A percentile compares a stretch with the other conserved stretches of the same genome.
These are phyloP conservation scores for Avahi laniger DNA, from an alignment of 2,797 vertebrate genomes.

Conservation along the genomic window DNA sequence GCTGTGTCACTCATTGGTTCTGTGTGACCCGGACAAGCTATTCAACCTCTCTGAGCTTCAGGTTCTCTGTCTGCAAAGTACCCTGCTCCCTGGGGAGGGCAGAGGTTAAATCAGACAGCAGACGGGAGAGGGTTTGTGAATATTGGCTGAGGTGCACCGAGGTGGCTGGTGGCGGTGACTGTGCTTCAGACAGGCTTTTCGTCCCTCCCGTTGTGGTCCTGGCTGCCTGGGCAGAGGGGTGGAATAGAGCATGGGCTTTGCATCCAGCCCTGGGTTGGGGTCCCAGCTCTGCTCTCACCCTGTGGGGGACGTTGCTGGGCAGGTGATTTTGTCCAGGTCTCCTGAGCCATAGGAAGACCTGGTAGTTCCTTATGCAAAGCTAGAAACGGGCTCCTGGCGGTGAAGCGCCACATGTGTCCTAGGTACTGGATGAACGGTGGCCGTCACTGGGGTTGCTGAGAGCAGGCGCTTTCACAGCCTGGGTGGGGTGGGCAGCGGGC, in stretches of 20 bases:
- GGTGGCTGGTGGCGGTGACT: background rate
- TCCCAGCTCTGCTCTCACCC: background rate
- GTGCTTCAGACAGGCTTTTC: background rate
- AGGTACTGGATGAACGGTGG: rapidly evolving
- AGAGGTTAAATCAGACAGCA: background rate
- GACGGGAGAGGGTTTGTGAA: background rate
- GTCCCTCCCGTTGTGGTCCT: background rate
- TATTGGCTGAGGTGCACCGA: rapidly evolving
- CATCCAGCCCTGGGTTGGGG: background rate
- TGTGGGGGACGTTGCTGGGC: background rate
- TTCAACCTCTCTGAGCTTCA: background rate
- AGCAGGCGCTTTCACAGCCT: background rate
- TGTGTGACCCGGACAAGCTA: background rate
- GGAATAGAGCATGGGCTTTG: rapidly evolving
- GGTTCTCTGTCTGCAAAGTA: background rate
- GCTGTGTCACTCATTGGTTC: rapidly evolving
- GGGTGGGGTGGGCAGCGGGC: background rate
- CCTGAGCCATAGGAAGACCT: background rate
- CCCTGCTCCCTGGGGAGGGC: background rate
- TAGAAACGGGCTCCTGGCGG: background rate
- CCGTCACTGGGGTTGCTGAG: rapidly evolving
- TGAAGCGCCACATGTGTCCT: rapidly evolving
- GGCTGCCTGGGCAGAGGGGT: background rate
- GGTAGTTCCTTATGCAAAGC: background rate
- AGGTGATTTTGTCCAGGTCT: background rate